Evolutionary conservation across 2,113 vertebrate genomes (phyloP).

Genomic region (Proterorhinus semilunaris): DNA sequence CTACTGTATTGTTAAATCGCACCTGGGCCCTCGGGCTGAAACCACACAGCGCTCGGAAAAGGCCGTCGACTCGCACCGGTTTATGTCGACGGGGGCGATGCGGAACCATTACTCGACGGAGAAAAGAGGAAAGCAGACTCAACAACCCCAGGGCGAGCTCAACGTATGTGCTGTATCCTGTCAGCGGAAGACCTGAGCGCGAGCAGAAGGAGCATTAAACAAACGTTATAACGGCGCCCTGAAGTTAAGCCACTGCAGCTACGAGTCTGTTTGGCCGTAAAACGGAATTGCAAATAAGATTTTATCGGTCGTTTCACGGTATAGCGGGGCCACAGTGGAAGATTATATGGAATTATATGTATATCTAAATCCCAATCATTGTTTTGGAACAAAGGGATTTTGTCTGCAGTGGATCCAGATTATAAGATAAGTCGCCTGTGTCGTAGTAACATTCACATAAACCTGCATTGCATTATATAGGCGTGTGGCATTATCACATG

Average conservation of each 20-base stretch:
- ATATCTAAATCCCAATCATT: neutral
- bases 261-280: neutral
- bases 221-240: slow-evolving; percentile 6
- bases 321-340: neutral
- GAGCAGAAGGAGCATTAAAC: slow-evolving; percentile 6
- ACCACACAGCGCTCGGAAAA: slow-evolving; percentile 20
- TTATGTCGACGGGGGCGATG: slow-evolving; percentile 15
- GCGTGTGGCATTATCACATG: neutral
- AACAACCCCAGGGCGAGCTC: slow-evolving; percentile 42
- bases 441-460: neutral
- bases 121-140: slow-evolving; percentile 22
- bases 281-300: neutral
- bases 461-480: neutral
- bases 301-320: neutral
- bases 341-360: neutral
- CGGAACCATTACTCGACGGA: slow-evolving; percentile 8
- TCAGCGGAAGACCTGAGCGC: neutral
- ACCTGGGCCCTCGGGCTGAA: slow-evolving; percentile 25
- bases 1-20: slow-evolving; percentile 42
- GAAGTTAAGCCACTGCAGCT: neutral
- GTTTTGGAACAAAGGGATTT: neutral
- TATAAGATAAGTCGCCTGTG: slow-evolving; percentile 29
- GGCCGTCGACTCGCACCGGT: slow-evolving; percentile 30
- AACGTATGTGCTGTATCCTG: neutral
- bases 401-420: slow-evolving; percentile 13